Evolutionary conservation across 2,888 invertebrate genomes (phyloP).

Genomic region (Pediacus dermestoides): DNA sequence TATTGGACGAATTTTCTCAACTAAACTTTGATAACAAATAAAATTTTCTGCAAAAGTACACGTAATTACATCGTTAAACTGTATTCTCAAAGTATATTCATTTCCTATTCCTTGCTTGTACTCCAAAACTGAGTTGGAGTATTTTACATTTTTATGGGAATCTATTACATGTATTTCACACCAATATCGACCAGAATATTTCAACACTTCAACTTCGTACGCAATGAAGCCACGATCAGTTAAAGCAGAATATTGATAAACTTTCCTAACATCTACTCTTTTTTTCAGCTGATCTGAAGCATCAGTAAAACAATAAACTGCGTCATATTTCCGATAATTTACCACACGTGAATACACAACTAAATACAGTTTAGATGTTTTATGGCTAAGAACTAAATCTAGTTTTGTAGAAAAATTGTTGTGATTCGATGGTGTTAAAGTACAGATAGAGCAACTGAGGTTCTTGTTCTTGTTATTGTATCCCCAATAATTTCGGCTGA

Average conservation of each 20-base stretch:
- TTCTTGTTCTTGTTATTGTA: slow-evolving; percentile 15
- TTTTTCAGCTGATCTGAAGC: slow-evolving; percentile 53
- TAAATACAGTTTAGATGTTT: slow-evolving; percentile 37
- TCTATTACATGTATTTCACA: slow-evolving; percentile 57
- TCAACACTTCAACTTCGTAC: slow-evolving; percentile 54
- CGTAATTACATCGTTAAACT: slow-evolving; percentile 35
- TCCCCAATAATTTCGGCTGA: slow-evolving; percentile 20
- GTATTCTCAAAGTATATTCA: slow-evolving; percentile 38
- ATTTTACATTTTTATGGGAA: slow-evolving; percentile 45
- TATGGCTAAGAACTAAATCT: slow-evolving; percentile 31
- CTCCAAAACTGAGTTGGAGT: slow-evolving; percentile 54
- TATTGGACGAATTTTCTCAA: slow-evolving; percentile 12
- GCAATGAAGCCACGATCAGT: slow-evolving; percentile 29
- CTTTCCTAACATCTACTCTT: slow-evolving; percentile 38
- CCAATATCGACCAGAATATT: slow-evolving; percentile 62
- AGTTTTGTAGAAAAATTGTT: slow-evolving; percentile 18
- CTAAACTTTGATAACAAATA: slow-evolving; percentile 8
- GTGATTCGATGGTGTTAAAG: slow-evolving; percentile 7
- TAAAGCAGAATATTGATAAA: slow-evolving; percentile 11
- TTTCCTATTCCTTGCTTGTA: slow-evolving; percentile 39
- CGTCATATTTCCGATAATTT: slow-evolving; percentile 52
- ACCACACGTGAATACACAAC: slow-evolving; percentile 57
- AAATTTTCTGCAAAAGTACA: slow-evolving; percentile 10
- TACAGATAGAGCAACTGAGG: slow-evolving; percentile 32
- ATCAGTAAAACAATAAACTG: slow-evolving; percentile 60